phyloP scores from a whole-genome alignment of 2,888 invertebrate genomes.

The Isotomurus palustris region DNA sequence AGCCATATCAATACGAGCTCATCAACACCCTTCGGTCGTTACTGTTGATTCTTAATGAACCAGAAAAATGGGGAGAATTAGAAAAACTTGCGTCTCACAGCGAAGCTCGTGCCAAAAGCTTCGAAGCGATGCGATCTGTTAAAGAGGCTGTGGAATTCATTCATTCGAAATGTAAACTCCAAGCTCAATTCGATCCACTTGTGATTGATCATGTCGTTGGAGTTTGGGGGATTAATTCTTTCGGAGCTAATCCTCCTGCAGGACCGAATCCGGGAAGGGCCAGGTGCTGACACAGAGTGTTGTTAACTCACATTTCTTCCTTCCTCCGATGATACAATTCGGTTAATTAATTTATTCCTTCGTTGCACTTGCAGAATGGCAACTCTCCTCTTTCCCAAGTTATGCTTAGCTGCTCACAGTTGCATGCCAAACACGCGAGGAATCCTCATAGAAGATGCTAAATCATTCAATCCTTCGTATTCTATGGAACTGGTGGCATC shows the following conservation, averaged over 20 bases:
- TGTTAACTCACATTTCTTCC: too few relatives aligned
- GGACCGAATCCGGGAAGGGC: constrained; percentile 31
- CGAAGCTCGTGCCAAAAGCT: constrained; percentile 57
- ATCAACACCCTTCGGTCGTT: constrained; percentile 64
- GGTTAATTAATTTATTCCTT: too few relatives aligned
- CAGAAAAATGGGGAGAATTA: constrained; percentile 56
- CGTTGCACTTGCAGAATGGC: constrained; percentile 39
- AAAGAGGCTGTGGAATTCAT: constrained; percentile 34
- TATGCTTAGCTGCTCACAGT: constrained; percentile 68
- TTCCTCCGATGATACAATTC: too few relatives aligned
- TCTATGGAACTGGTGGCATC: constrained; percentile 63
- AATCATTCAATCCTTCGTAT: constrained; percentile 49
- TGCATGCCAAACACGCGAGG: constrained; percentile 54
- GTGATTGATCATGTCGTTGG: constrained; percentile 42
- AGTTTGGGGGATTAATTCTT: constrained; percentile 39
- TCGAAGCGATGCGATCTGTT: constrained; percentile 19
- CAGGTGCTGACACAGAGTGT: constrained; percentile 17
- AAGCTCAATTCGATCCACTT: constrained; percentile 22
- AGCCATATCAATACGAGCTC: constrained; percentile 56
- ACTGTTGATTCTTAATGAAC: constrained; percentile 58
- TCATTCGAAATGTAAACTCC: constrained; percentile 32
- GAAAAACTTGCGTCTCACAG: constrained; percentile 60
- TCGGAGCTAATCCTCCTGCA: constrained; percentile 39
- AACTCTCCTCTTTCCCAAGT: constrained; percentile 59
- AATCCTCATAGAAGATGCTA: constrained; percentile 30